Base-by-base conservation (phyloP, 2,113 vertebrate species). In the Tyrannus savana region DNA sequence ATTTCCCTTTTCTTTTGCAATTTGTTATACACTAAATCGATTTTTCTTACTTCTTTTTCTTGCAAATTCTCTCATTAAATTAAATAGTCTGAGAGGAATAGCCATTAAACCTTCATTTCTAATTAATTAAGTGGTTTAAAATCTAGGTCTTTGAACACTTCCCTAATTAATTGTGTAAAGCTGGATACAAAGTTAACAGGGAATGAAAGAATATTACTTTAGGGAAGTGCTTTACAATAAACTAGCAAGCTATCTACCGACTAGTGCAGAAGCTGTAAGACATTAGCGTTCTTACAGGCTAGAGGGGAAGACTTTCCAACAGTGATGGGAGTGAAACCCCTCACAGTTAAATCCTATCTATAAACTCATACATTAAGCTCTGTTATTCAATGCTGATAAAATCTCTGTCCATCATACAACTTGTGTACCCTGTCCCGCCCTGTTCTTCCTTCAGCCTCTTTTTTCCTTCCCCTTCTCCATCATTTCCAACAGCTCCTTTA, bases 121-220 rank as follows among this genome's bases (percentile, higher is more conserved):
- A 97, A 98, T 98, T 97, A 98, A 96, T 97, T 97, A 98, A 97
- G 95, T 97, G 87, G 90, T 97, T 97, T 95, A 98, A 96, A 97
- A 98, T 97, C 91, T 97, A 91, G 93, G 94, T 77, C 97, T 98
- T 97, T 90, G 91, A 98, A 97, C 69, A 88, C 63, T 96, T 97
- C 33, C 44, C 95, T 98, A 98, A 98, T 98, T 98, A 98, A 95
- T 94, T 97, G 93, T 95, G 86, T 97, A 97, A 98, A 98, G 95
- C 97, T 94, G 95, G 93, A 89, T 96, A 96, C 80, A 97, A 97
- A 97, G 95, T 95, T 98, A 98, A 94, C 85, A 94, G 76, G 78
- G 94, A 96, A 94, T 85, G 71, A 82, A 97, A 96, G 90, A 84
- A 25, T 77, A 75, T 90, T 96, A 81, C 90, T 94, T 96, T 67